Evolutionary conservation across 2,113 vertebrate species (phyloP), one percentile per base, ranked within the genome.

Genomic region (Vulpes vulpes): DNA sequence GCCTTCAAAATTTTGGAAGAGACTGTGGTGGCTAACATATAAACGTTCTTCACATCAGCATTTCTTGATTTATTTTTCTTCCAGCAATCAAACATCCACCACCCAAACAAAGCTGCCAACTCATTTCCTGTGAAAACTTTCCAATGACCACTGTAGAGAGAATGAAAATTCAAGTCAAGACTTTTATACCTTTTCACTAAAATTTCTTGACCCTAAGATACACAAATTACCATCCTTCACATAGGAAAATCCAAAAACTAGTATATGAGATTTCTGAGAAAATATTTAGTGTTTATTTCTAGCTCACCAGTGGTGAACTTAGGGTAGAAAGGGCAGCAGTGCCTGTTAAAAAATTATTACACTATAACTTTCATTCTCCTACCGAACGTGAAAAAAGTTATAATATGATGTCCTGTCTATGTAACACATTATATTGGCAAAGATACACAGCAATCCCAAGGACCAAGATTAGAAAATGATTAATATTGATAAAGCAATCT

Each of bases 81-180:
- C 99, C 99, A 99, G 96, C 99, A 98, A 14, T 98, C 99, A 91
- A 99, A 99, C 99, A 99, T 99, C 99, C 99, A 99, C 99, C 99
- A 99, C 1, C 99, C 99, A 57, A 99, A 99, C 96, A 99, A 96
- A 17, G 99, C 99, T 0, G 99, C 99, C 69, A 99, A 92, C 97
- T 99, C 99, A 0, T 99, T 99, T 3, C 99, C 99, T 0, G 99
- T 99, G 98, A 99, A 99, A 96, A 99, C 99, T 98, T 99, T 99
- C 99, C 99, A 99, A 22, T 91, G 92, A 57, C 98, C 99, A 83
- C 99, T 99, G 98, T 0, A 62, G 94, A 95, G 19, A 93, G 27
- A 91, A 71, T 51, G 49, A 95, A 93, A 0, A 82, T 11, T 1
- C 1, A 30, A 96, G 81, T 85, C 69, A 79, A 83, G 81, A 71